phyloP scores from a whole-genome alignment of 2,113 vertebrate species.

The Plectropomus leopardus region DNA sequence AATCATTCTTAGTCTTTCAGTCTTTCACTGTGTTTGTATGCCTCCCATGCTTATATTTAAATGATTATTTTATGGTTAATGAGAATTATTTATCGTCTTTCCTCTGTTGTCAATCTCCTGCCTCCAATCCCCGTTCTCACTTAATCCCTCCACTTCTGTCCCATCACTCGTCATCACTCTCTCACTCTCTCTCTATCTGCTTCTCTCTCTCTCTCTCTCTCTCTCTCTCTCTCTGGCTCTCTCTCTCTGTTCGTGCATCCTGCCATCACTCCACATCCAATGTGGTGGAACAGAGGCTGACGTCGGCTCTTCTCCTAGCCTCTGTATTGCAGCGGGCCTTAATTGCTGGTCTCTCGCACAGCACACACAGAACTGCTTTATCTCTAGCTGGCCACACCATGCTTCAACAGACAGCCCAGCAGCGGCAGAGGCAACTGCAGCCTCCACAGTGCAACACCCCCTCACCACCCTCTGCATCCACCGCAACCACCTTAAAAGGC shows the following conservation, averaged over 20 bases:
- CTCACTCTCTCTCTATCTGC: slow-evolving; percentile 7
- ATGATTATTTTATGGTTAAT: slow-evolving; percentile 34
- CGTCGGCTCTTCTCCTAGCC: slow-evolving; percentile 54
- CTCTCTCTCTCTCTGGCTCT: slow-evolving; percentile 18
- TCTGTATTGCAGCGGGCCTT: slow-evolving; percentile 60
- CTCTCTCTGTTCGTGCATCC: slow-evolving; percentile 29
- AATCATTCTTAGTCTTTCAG: slow-evolving; percentile 2
- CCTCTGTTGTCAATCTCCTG: slow-evolving; percentile 33
- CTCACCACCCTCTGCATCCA: slow-evolving; percentile 54
- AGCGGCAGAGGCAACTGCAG: slow-evolving; percentile 48
- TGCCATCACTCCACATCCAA: slow-evolving; percentile 44
- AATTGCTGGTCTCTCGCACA: slow-evolving; percentile 79
- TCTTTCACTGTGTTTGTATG: slow-evolving; percentile 9
- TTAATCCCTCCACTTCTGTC: slow-evolving; percentile 41
- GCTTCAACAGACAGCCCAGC: slow-evolving; percentile 64
- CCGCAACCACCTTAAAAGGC: slow-evolving; percentile 62
- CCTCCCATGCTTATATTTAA: slow-evolving; percentile 22
- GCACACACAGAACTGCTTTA: slow-evolving; percentile 72
- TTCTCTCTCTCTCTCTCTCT: slow-evolving; percentile 16
- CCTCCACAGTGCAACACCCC: slow-evolving; percentile 42
- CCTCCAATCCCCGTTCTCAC: slow-evolving; percentile 29
- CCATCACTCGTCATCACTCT: slow-evolving; percentile 31
- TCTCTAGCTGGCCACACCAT: slow-evolving; percentile 66
- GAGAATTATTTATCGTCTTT: slow-evolving; percentile 34
- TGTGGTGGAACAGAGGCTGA: slow-evolving; percentile 70